Evolutionary conservation across 2,113 vertebrate genomes (phyloP).

Genomic region (Nycticryphes semicollaris): DNA sequence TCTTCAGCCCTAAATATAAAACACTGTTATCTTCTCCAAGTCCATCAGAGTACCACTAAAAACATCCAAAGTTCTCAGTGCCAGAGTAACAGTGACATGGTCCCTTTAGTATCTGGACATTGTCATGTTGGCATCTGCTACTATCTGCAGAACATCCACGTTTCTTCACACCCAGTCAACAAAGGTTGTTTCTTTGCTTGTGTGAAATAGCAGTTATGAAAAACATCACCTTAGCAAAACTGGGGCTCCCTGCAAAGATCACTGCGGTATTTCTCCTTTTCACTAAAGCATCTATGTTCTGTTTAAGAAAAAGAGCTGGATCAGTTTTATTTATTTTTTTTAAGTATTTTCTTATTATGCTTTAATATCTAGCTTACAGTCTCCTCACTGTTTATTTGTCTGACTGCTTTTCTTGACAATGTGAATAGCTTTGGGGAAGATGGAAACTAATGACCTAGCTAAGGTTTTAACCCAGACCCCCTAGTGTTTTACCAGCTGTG

Average conservation of each 20-base stretch:
- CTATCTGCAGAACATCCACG: background rate
- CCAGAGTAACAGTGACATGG: background rate
- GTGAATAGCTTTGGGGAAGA: constrained; percentile 70
- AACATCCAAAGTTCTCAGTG: background rate
- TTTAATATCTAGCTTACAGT: constrained; percentile 41
- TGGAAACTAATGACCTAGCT: constrained; percentile 70
- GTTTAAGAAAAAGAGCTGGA: background rate
- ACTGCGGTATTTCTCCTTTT: background rate
- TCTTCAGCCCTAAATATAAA: background rate
- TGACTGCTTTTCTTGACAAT: constrained; percentile 57
- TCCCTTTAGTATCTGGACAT: background rate
- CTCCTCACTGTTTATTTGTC: constrained; percentile 62
- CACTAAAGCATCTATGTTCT: constrained; percentile 14
- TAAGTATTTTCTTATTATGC: constrained; percentile 39
- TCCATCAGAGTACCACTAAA: background rate
- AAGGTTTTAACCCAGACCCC: constrained; percentile 65
- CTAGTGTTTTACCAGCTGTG: constrained; percentile 70
- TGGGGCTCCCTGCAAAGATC: background rate
- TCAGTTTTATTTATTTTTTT: constrained; percentile 27
- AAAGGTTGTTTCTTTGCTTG: constrained; percentile 4
- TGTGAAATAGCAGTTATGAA: background rate
- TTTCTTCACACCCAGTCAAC: constrained; percentile 22
- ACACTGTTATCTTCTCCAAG: background rate
- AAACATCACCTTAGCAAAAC: background rate
- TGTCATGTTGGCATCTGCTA: constrained; percentile 21